Evolutionary conservation across 2,888 invertebrate species (phyloP).

Genomic region (Odontothrips loti): DNA sequence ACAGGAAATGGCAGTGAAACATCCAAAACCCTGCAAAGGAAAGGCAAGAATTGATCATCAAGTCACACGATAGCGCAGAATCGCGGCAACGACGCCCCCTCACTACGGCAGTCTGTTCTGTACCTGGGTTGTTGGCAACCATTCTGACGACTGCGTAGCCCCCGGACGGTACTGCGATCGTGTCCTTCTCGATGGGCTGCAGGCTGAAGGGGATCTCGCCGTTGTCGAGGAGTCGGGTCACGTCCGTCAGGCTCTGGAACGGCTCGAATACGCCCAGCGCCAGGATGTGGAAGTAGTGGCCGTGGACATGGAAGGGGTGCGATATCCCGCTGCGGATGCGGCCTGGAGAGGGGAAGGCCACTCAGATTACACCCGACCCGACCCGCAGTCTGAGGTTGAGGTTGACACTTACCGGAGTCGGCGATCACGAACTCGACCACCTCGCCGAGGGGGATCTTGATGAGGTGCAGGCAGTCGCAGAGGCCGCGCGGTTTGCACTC

Average conservation of each 20-base stretch:
- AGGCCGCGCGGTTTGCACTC: slow-evolving; percentile 18
- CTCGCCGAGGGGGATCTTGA: slow-evolving; percentile 59
- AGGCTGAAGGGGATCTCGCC: slow-evolving; percentile 22
- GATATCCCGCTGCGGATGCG: slow-evolving; percentile 45
- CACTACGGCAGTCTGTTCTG: no score
- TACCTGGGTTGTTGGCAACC: slow-evolving; percentile 35
- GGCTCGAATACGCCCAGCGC: slow-evolving; percentile 1
- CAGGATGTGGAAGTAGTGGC: slow-evolving; percentile 55
- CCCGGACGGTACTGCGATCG: slow-evolving; percentile 33
- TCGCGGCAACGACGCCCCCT: background rate
- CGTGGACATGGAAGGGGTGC: slow-evolving; percentile 69
- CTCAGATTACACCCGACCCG: no score
- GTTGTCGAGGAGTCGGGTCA: background rate
- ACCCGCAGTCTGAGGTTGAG: no score
- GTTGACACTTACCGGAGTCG: slow-evolving; percentile 59
- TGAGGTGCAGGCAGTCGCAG: slow-evolving; percentile 68
- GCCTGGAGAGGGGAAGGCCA: slow-evolving; percentile 13
- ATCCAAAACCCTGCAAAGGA: slow-evolving; percentile 39
- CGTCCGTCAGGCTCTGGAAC: background rate
- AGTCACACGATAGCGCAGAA: background rate
- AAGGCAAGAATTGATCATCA: slow-evolving; percentile 3
- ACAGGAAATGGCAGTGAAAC: slow-evolving; percentile 40
- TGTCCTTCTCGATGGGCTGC: slow-evolving; percentile 32
- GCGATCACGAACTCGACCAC: slow-evolving; percentile 68
- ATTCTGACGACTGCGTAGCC: slow-evolving; percentile 31